phyloP scores from a whole-genome alignment of 1,140 invertebrate species.

The Zaprionus lachaisei region DNA sequence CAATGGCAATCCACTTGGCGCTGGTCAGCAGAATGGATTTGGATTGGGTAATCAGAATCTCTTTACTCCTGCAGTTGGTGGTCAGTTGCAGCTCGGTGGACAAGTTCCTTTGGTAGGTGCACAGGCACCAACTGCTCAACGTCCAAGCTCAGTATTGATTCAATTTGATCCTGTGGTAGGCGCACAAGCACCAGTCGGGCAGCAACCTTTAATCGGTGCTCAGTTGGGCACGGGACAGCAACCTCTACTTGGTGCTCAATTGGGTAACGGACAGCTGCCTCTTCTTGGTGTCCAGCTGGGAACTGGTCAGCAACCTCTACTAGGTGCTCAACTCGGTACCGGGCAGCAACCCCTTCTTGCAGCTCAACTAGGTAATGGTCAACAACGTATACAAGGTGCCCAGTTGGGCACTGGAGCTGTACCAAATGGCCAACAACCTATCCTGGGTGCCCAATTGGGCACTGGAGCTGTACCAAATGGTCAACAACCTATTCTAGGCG shows the following conservation, averaged over 20 bases:
- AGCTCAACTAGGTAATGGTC: background rate
- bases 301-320: conserved; percentile 8
- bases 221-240: conserved; percentile 1
- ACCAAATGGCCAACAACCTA: background rate
- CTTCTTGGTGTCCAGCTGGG: conserved; percentile 37
- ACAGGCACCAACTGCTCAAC: conserved; percentile 13
- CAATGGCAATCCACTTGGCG: conserved; percentile 29
- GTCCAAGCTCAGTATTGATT: conserved; percentile 34
- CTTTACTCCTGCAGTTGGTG: conserved; percentile 30
- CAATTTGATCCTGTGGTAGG: conserved; percentile 49
- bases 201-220: background rate
- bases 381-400: conserved; percentile 6
- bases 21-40: conserved; percentile 8
- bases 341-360: conserved; percentile 21
- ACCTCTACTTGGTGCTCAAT: background rate
- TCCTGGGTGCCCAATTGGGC: background rate
- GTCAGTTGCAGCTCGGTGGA: conserved; percentile 26
- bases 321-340: conserved; percentile 2
- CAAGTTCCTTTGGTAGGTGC: conserved; percentile 34
- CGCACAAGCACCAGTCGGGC: conserved; percentile 29
- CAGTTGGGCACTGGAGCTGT: conserved; percentile 24
- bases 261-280: conserved; percentile 12
- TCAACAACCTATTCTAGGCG: background rate
- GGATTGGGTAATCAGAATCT: conserved; percentile 44
- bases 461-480: background rate